phyloP scores from a whole-genome alignment of 2,113 vertebrate species.

The Ahaetulla prasina region DNA sequence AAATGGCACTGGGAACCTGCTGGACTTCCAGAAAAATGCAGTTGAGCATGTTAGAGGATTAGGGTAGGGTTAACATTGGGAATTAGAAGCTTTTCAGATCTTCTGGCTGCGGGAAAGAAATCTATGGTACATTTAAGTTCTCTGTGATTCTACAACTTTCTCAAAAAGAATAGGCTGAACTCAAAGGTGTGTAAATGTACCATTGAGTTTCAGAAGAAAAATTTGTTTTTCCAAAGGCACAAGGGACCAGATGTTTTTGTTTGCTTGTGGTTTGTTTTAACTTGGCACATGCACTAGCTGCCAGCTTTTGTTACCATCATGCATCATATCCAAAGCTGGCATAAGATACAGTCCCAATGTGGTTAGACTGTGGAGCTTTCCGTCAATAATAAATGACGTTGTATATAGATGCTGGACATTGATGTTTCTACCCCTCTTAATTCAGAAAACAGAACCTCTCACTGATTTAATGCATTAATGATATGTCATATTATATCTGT shows the following conservation, averaged over 20 bases:
- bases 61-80: neutral
- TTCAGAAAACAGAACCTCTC: neutral
- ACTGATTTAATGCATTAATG: neutral
- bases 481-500: neutral
- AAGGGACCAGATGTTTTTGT: neutral
- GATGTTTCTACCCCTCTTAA: neutral
- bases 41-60: neutral
- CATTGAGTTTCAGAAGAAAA: neutral
- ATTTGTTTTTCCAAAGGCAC: neutral
- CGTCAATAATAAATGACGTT: neutral
- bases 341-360: neutral
- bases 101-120: neutral
- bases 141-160: neutral
- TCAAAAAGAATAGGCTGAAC: neutral
- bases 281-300: neutral
- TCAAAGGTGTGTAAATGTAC: neutral
- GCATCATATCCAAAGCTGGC: neutral
- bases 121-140: neutral
- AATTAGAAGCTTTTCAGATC: neutral
- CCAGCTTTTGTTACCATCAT: neutral
- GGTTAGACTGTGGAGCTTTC: neutral
- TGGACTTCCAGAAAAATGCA: neutral
- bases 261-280: neutral
- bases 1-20: neutral
- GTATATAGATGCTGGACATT: neutral